Percentiles rank a stretch among this genome's conserved stretches.
phyloP scores from a whole-genome alignment of 2,797 vertebrate species.

The Acipenser transmontanus region DNA sequence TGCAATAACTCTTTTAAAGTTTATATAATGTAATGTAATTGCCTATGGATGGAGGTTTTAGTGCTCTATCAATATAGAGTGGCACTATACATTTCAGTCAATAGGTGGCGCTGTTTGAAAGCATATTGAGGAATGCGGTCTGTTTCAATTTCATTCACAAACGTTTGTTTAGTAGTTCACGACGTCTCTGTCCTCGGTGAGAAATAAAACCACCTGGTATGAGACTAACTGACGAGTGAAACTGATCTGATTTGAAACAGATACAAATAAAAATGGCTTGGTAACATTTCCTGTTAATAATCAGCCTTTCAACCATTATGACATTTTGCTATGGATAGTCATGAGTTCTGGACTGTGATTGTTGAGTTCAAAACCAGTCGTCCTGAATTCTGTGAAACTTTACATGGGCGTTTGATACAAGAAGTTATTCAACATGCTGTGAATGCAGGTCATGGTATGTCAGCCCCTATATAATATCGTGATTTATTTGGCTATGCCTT shows the following conservation, averaged over 20 bases:
- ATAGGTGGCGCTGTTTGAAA: too few species aligned
- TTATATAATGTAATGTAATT: too few species aligned
- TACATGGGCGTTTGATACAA: not conserved
- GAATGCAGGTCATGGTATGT: not conserved
- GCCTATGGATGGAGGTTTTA: too few species aligned
- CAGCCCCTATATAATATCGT: not conserved
- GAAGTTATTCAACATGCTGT: not conserved
- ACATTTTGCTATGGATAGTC: too few species aligned
- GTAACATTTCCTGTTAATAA: too few species aligned
- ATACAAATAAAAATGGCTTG: not conserved
- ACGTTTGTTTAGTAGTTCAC: slow-evolving; percentile 23
- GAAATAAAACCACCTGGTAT: slow-evolving; percentile 13
- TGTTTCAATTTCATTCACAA: too few species aligned
- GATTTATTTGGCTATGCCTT: not conserved
- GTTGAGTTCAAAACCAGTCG: not conserved
- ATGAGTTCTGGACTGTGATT: not conserved
- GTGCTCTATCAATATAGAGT: too few species aligned
- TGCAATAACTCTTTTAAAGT: too few species aligned
- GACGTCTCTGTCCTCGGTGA: slow-evolving; percentile 80
- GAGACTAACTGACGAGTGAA: too few species aligned
- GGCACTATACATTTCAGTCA: too few species aligned
- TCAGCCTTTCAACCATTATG: too few species aligned
- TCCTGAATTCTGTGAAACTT: not conserved
- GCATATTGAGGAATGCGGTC: too few species aligned
- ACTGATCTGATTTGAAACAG: not conserved